These are phyloP conservation scores for Heliconius ismenius DNA, from an alignment of 2,888 invertebrate genomes.

Conservation along the genomic window DNA sequence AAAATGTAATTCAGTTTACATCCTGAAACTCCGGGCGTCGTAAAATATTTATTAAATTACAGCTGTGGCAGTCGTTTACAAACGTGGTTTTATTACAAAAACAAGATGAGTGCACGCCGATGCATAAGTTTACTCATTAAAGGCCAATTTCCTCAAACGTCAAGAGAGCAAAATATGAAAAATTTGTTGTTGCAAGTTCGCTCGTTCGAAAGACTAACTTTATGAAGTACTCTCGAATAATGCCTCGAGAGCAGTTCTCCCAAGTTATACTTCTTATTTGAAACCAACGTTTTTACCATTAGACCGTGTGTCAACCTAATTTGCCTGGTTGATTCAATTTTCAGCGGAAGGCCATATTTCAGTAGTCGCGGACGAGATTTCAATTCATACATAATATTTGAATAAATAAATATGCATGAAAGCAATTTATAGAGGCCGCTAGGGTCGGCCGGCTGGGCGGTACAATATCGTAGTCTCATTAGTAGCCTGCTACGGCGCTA, in stretches of 20 bases:
- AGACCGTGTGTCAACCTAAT: conserved; percentile 64
- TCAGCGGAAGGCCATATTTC: conserved; percentile 70
- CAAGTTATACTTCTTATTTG: conserved; percentile 49
- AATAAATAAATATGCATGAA: conserved; percentile 83
- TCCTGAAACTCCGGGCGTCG: conserved; percentile 30
- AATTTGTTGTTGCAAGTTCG: conserved; percentile 53
- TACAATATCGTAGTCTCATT: conserved; percentile 77
- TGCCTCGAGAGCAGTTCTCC: conserved; percentile 50
- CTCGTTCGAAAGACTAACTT: conserved; percentile 51
- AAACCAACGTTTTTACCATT: conserved; percentile 50
- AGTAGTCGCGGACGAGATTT: conserved; percentile 76
- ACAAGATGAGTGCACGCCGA: conserved; percentile 50
- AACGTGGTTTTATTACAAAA: conserved; percentile 44
- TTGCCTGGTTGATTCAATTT: conserved; percentile 75
- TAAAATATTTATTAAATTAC: conserved; percentile 41
- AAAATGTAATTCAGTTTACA: conserved; percentile 3
- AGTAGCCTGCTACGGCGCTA: conserved; percentile 62
- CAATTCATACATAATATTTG: conserved; percentile 81
- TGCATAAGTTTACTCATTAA: conserved; percentile 66
- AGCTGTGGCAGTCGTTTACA: conserved; percentile 38
- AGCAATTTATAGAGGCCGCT: conserved; percentile 78
- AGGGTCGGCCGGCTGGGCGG: conserved; percentile 59
- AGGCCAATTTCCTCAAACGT: conserved; percentile 61
- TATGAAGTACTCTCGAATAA: conserved; percentile 57
- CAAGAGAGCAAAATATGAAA: conserved; percentile 58